Conservation (phyloP, 2,888 invertebrate genomes). For the Belgica antarctica region DNA sequence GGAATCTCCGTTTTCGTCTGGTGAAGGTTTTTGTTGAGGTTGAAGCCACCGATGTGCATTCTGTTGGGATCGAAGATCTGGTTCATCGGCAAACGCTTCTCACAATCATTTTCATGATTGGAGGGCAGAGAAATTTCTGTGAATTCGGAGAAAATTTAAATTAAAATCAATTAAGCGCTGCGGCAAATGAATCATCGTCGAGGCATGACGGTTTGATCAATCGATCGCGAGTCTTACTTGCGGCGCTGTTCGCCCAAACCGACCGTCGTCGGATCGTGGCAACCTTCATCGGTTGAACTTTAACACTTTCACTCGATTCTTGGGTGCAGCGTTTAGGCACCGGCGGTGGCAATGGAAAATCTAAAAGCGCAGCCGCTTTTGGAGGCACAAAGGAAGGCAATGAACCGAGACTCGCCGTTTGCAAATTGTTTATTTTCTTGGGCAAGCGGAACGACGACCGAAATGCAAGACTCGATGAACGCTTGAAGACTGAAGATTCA, state of each 20-base stretch:
- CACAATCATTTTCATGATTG: conserved; percentile 16
- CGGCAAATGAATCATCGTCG: too few relatives aligned
- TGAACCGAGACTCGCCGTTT: conserved; percentile 26
- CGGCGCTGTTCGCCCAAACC: conserved; percentile 46
- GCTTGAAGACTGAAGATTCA: conserved; percentile 24
- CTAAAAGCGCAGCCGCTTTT: conserved; percentile 62
- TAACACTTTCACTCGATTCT: background rate
- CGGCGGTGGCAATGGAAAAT: background rate
- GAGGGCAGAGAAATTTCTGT: conserved; percentile 34
- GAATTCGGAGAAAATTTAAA: background rate
- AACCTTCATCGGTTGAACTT: conserved; percentile 42
- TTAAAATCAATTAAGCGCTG: conserved; percentile 1
- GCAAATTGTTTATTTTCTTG: background rate
- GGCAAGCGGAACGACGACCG: conserved; percentile 36
- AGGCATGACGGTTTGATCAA: too few relatives aligned
- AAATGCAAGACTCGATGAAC: conserved; percentile 22
- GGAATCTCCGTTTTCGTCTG: background rate
- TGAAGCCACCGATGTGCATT: conserved; percentile 39
- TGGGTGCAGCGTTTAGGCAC: background rate
- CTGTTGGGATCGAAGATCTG: background rate
- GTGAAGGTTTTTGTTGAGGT: conserved; percentile 6
- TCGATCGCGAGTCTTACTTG: conserved; percentile 46
- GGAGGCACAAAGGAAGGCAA: conserved; percentile 58
- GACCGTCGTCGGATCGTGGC: conserved; percentile 47
- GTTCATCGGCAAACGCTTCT: background rate